Conservation (phyloP, 2,888 invertebrate genomes). For the Oegoconia quadripuncta region DNA sequence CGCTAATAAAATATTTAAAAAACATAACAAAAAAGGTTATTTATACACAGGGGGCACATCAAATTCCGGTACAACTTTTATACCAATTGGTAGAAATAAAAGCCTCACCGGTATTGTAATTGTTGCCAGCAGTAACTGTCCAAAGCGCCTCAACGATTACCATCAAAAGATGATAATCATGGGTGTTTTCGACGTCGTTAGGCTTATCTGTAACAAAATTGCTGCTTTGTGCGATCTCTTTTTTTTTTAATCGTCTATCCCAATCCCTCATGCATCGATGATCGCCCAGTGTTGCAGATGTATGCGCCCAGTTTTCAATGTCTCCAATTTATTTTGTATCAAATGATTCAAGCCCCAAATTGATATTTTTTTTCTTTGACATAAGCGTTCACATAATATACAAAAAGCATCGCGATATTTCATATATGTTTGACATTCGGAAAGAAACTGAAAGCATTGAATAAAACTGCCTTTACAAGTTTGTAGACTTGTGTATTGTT, state of each 20-base stretch:
- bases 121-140: conserved; percentile 69
- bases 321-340: conserved; percentile 16
- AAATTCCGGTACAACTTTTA: conserved; percentile 45
- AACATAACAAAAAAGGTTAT: conserved; percentile 5
- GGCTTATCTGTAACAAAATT: conserved; percentile 78
- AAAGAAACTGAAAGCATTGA: conserved; percentile 28
- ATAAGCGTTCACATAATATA: conserved; percentile 44
- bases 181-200: conserved; percentile 78
- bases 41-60: conserved; percentile 55
- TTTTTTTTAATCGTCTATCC: conserved; percentile 42
- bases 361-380: conserved; percentile 36
- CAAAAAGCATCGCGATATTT: conserved; percentile 4
- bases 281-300: conserved; percentile 41
- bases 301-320: conserved; percentile 42
- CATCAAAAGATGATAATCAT: conserved; percentile 80
- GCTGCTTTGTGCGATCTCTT: conserved; percentile 71
- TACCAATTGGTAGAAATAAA: conserved; percentile 47
- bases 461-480: conserved; percentile 45
- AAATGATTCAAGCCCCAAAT: conserved; percentile 30
- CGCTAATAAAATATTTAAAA: neutral
- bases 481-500: conserved; percentile 12
- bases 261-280: conserved; percentile 60
- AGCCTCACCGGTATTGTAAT: conserved; percentile 68
- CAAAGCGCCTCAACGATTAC: conserved; percentile 73
- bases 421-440: conserved; percentile 11